Evolutionary conservation across 2,888 invertebrate genomes (phyloP).

Genomic region (Acanthosepion esculentum): DNA sequence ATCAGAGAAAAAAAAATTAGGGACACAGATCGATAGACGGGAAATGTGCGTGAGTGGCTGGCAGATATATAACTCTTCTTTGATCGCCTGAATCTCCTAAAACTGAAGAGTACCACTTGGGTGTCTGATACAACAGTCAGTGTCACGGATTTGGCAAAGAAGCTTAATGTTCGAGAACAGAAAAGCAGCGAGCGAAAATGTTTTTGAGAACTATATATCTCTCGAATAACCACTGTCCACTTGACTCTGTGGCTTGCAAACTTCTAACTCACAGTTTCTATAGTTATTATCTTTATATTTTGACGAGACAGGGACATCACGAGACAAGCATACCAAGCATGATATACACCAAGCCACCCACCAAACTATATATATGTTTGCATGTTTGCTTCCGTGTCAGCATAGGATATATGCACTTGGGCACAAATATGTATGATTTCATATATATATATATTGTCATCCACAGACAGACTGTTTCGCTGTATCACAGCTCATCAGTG

Average conservation of each 20-base stretch:
- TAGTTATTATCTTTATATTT: not conserved
- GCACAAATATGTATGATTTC: no score
- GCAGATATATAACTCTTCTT: not conserved
- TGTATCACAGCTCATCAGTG: no score
- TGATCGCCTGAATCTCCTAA: not conserved
- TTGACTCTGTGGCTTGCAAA: not conserved
- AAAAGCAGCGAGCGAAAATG: not conserved
- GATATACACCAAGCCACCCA: not conserved
- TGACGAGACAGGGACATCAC: not conserved
- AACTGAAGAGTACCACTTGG: not conserved
- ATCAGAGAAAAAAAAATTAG: not conserved
- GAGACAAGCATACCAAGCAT: not conserved
- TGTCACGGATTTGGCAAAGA: constrained; percentile 21
- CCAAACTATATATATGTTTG: no score
- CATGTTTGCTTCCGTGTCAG: not conserved
- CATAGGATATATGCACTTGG: no score
- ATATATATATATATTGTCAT: no score
- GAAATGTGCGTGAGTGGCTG: not conserved
- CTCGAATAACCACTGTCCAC: not conserved
- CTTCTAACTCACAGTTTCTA: not conserved
- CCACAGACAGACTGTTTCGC: no score
- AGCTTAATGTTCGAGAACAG: not conserved
- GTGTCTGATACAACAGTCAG: not conserved
- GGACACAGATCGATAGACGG: not conserved
- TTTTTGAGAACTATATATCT: not conserved